Base-by-base conservation (phyloP, 1,140 invertebrate genomes). In the Xylocopa sonorina region DNA sequence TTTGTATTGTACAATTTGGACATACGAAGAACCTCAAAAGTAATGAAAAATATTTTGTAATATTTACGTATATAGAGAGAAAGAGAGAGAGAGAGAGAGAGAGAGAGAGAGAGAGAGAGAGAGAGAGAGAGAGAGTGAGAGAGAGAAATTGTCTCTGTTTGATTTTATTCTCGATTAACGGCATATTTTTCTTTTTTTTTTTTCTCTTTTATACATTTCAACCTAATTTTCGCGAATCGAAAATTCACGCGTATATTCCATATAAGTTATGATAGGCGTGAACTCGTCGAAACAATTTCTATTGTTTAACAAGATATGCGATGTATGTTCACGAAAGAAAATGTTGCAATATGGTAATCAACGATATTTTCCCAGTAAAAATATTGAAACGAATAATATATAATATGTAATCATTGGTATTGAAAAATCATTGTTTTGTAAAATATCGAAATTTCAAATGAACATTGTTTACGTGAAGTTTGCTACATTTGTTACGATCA, bases 231-330 rank as follows among this genome's bases (percentile, higher is more conserved):
- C 32, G 71, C 32, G 62, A 67, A 67, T 76, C 9, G 18, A 7
- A 43, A 76, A 57, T 57, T 46, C 73, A 43, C 53, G 41, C 51
- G 24, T 14, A 7, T 41, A 3, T 16, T n/a, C 14, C 18, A 68
- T 21, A 21, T 38, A 10, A 27, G 32, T 5, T 27, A 24, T n/a
- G n/a, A n/a, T 10, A 41, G 24, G 29, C 16, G 50, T 48, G 57
- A 68, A 62, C 27, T 78, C 24, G 75, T 60, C 34, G 57, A 6
- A 32, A 53, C 53, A 78, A 73, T 46, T 73, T 78, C 58, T 62
- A 78, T 62, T 24, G 27, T 62, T 73, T 69, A 62, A 78, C 68
- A 73, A 46, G 57, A 53, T 29, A 46, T n/a, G 51, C n/a, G 29
- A 38, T 69, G 24, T 71, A 27, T 38, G 67, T 41, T 24, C 66